phyloP scores from a whole-genome alignment of 2,888 invertebrate genomes.

The Macaria notata region DNA sequence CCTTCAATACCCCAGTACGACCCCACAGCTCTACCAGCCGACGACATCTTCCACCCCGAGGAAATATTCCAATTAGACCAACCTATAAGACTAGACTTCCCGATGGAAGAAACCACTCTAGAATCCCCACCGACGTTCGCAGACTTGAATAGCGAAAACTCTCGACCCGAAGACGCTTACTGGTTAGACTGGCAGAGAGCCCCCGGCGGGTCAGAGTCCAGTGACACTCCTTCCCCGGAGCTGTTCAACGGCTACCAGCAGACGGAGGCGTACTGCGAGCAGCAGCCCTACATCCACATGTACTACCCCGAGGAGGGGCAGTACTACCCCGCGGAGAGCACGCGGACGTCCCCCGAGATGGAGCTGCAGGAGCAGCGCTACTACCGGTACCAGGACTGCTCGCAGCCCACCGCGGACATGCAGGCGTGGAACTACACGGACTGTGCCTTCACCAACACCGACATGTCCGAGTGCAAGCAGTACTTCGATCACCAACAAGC shows the following conservation, averaged over 20 bases:
- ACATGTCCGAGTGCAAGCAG: constrained; percentile 60
- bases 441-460: constrained; percentile 61
- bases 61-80: constrained; percentile 90
- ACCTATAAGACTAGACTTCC: constrained; percentile 85
- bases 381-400: constrained; percentile 66
- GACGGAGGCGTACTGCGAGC: constrained; percentile 67
- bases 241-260: constrained; percentile 71
- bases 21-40: constrained; percentile 82
- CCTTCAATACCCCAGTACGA: constrained; percentile 79
- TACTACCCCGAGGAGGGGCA: constrained; percentile 74
- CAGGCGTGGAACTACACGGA: constrained; percentile 68
- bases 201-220: constrained; percentile 71
- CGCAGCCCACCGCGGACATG: constrained; percentile 58
- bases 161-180: constrained; percentile 82
- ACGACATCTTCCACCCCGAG: constrained; percentile 88
- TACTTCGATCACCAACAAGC: constrained; percentile 67
- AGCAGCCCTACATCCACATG: constrained; percentile 60
- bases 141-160: constrained; percentile 88
- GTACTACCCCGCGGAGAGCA: constrained; percentile 63
- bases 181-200: constrained; percentile 83
- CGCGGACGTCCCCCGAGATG: constrained; percentile 61
- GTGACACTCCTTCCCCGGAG: constrained; percentile 83
- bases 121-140: constrained; percentile 87
- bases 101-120: constrained; percentile 73
- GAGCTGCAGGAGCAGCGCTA: constrained; percentile 66